Percentiles rank a stretch among this genome's conserved stretches.
These are phyloP conservation scores for Drosophila asahinai DNA, from an alignment of 1,140 invertebrate genomes.

Conservation along the genomic window DNA sequence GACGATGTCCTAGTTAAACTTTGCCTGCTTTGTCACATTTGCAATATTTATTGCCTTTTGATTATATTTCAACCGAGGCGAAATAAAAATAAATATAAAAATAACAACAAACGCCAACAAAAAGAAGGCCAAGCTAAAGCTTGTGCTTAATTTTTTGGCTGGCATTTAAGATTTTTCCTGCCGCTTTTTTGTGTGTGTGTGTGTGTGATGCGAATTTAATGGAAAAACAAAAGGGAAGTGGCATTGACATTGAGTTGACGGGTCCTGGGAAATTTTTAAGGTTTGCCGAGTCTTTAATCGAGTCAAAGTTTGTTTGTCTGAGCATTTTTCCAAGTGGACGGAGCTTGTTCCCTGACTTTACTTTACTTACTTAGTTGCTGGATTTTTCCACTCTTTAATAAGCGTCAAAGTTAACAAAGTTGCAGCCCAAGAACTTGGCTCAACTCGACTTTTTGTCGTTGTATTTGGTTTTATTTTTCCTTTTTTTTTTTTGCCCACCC, in stretches of 20 bases:
- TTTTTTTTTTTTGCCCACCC: neutral
- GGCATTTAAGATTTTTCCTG: slow-evolving; percentile 26
- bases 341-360: slow-evolving; percentile 6
- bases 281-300: slow-evolving; percentile 25
- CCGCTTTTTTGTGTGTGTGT: neutral
- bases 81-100: neutral
- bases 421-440: slow-evolving; percentile 40
- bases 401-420: slow-evolving; percentile 74
- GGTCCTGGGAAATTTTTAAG: slow-evolving; percentile 7
- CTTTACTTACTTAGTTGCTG: slow-evolving; percentile 11
- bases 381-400: slow-evolving; percentile 51
- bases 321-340: slow-evolving; percentile 9
- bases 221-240: slow-evolving; percentile 19
- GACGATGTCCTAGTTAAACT: slow-evolving; percentile 65
- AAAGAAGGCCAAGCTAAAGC: neutral
- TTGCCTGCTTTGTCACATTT: slow-evolving; percentile 73
- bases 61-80: slow-evolving; percentile 55
- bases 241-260: slow-evolving; percentile 48
- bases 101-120: neutral
- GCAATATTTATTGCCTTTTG: slow-evolving; percentile 81
- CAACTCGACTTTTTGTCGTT: slow-evolving; percentile 35
- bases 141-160: slow-evolving; percentile 16
- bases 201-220: slow-evolving; percentile 39
- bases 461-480: slow-evolving; percentile 31
- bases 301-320: slow-evolving; percentile 24